Base-by-base conservation (phyloP, 2,888 invertebrate species). In the Plutella xylostella region DNA sequence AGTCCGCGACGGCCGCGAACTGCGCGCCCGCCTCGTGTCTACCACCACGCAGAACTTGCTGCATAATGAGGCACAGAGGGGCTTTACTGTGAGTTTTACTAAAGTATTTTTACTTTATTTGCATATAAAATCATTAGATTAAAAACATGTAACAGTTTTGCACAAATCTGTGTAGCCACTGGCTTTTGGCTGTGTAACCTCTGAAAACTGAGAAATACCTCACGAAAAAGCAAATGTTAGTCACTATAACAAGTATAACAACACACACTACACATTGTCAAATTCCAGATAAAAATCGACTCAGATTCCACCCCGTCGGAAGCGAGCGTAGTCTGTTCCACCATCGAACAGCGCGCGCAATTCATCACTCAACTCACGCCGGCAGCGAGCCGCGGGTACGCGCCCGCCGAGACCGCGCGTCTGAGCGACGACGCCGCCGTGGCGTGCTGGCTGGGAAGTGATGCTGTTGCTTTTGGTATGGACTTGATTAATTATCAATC, bases 401-500 rank as follows among this genome's bases (percentile, higher is more conserved):
- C 20, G 47, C 68, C 65, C 31, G 41, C 49, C n/a, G 37, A 45
- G 38, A 54, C 66, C 15, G 46, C 46, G 28, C 45, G 37, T 15
- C 44, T 20, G 31, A 28, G 43, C 28, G 28, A 48, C n/a, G 39
- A 48, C 46, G 56, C 60, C 4, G 22, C 45, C 18, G 51, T 67
- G 2, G 76, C 73, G 21, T 51, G 72, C 1, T 63, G 61, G 22
- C 49, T 77, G 12, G 71, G 68, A 5, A 58, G 61, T 2, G 61
- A 72, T 38, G 70, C 65, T 0, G 31, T 76, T 0, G 78, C 77
- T 22, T 68, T 80, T 22, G 79, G 80, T 80, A n/a, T n/a, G n/a
- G n/a, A n/a, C n/a, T n/a, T n/a, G n/a, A n/a, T n/a, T n/a, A n/a
- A n/a, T n/a, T n/a, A n/a, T n/a, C n/a, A n/a, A n/a, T n/a, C n/a